Evolutionary conservation across 1,140 invertebrate species (phyloP), one percentile per base, ranked within the genome.

Genomic region (Nasonia vitripennis): DNA sequence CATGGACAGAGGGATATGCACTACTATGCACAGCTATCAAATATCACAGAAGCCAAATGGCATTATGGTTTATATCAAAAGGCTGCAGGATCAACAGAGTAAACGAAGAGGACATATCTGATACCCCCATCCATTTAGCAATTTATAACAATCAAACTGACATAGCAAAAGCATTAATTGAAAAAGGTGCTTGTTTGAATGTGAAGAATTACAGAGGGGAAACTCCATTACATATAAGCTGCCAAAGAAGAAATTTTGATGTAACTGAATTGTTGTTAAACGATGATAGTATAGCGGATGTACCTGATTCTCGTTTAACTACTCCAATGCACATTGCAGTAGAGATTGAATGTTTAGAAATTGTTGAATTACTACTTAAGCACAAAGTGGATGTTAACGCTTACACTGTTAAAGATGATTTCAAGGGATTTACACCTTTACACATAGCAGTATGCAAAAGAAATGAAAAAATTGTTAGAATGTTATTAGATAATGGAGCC

Each of bases 241-340:
- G 55, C 48, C 12, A 12, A 23, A 70, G 34, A 17, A 34, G 70
- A 55, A 78, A 84, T 78, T 0, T 78, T 31, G 9, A 1, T 23
- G 34, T 78, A 5, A 78, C 62, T 14, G 31, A 70, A n/a, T 70
- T 84, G 31, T 37, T 84, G 17, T 34, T 23, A n/a, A 37, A 68
- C 3, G n/a, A 77, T 23, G 17, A 62, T 11, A 17, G 20, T 31
- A 34, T 37, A 31, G 82, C n/a, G 17, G 75, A 67, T 51, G 23
- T 75, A n/a, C 11, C n/a, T 45, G 55, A 78, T 84, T 20, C 14
- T 78, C 12, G 5, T 14, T 78, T 51, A 10, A 68, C 10, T 70
- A 84, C 74, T 14, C 82, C 82, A 34, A 23, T 84, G 2, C 82
- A 84, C 48, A 48, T 84, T 68, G 82, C 82, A 41, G 75, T 78